Evolutionary conservation across 2,797 vertebrate genomes (phyloP), one percentile per base, ranked within the genome.

Genomic region (Hippocampus kuda): DNA sequence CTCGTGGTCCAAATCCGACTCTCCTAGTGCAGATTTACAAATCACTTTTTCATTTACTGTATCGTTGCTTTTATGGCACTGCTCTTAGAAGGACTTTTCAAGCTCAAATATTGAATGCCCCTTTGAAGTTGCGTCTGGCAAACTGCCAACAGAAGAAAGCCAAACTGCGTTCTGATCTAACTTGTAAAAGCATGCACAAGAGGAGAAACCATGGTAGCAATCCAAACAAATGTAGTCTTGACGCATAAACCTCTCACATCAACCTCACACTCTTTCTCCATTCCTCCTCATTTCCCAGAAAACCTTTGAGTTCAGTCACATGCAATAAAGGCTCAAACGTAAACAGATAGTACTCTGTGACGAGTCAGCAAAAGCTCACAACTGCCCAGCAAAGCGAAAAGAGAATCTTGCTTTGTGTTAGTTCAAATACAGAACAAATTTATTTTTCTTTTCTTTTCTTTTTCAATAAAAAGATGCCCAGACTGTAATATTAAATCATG

Each of bases 201-300:
- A 63, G 20, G 61, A 42, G 61, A 63, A n/a, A 63, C 20, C 61
- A 63, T 42, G 34, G 59, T 69, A 42, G 38, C 1, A 5, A n/a
- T 42, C 73, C 7, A 68, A 57, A 72, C 64, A 3, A 46, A 68
- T 68, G 42, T 30, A 0, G 20, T 42, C 38, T 13, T 70, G 70
- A 74, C 65, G 38, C 22, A 42, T 4, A 70, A 72, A 64, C 26
- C 30, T 70, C 65, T 75, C 65, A 65, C 70, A n/a, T 54, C 63
- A 10, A 66, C 60, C 46, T 4, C 65, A 65, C 9, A 67, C 63
- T 56, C 53, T n/a, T 54, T 30, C 51, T 68, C 70, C 70, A 24
- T 10, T 74, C 72, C 68, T 64, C 72, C 76, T 78, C 56, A 82
- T 76, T 88, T 86, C 75, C 76, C 82, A 79, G 76, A 81, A 82